phyloP scores from a whole-genome alignment of 2,888 invertebrate species.

The Amphipoea lucens region DNA sequence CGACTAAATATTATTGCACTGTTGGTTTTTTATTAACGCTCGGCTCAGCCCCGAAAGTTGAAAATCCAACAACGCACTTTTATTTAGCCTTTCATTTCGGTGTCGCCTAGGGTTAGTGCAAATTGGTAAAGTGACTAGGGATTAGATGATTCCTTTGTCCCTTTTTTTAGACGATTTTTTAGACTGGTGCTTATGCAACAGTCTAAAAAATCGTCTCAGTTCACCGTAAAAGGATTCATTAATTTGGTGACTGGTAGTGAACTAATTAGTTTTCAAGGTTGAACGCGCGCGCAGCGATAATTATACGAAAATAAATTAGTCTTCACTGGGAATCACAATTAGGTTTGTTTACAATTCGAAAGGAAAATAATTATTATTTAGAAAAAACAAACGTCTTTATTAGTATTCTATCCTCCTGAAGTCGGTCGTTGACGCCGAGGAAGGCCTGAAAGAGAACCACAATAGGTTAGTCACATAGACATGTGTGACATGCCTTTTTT shows the following conservation, averaged over 20 bases:
- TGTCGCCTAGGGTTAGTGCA: background rate
- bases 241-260: slow-evolving; percentile 29
- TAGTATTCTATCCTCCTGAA: background rate
- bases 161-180: too few species aligned
- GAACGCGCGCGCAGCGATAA: slow-evolving; percentile 9
- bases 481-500: background rate
- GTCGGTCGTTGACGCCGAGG: background rate
- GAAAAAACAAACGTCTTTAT: background rate
- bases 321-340: background rate
- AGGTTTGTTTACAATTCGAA: background rate
- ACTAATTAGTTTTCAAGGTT: slow-evolving; percentile 48
- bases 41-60: background rate
- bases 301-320: slow-evolving; percentile 21
- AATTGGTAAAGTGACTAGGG: background rate
- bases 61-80: background rate
- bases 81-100: background rate
- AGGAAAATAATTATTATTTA: background rate
- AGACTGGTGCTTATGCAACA: background rate
- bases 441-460: too few species aligned
- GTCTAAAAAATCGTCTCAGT: slow-evolving; percentile 2
- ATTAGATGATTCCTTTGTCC: too few species aligned
- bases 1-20: background rate
- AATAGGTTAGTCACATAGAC: background rate
- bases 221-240: slow-evolving; percentile 31
- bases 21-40: background rate